These are phyloP conservation scores for Cyprinodon tularosa DNA, from an alignment of 2,113 vertebrate species.

Conservation along the genomic window DNA sequence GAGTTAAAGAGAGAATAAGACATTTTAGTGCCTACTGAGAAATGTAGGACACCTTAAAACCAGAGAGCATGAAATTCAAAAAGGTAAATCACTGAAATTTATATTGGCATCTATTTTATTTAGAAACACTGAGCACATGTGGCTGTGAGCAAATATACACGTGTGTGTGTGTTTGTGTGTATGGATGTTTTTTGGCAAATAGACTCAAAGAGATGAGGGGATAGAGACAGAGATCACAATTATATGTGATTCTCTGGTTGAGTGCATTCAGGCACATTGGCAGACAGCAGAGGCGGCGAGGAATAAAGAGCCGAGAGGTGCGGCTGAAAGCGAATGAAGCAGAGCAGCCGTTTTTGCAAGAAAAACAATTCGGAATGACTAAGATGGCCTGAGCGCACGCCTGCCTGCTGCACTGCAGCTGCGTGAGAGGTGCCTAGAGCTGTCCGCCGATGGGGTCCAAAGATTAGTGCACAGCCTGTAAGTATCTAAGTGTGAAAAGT, in stretches of 20 bases:
- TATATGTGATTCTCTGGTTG: constrained; percentile 39
- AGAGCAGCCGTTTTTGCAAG: constrained; percentile 41
- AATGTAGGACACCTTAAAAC: constrained; percentile 43
- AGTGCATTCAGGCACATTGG: constrained; percentile 28
- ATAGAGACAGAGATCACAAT: constrained; percentile 31
- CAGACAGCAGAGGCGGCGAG: constrained; percentile 29
- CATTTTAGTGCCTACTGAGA: constrained; percentile 33
- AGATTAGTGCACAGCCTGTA: constrained; percentile 60
- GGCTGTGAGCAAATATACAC: constrained; percentile 34
- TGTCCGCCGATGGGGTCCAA: constrained; percentile 38
- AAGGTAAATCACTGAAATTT: constrained; percentile 5
- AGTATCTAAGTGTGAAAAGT: constrained; percentile 18
- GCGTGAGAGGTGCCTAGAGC: constrained; percentile 17
- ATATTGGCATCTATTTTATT: neutral
- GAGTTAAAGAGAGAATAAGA: constrained; percentile 56
- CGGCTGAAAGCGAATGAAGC: constrained; percentile 56
- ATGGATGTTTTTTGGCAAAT: constrained; percentile 3
- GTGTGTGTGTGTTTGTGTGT: constrained; percentile 21
- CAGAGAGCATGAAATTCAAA: constrained; percentile 25
- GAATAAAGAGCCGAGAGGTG: constrained; percentile 46
- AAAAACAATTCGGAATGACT: constrained; percentile 55
- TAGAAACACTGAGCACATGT: constrained; percentile 15
- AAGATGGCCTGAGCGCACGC: constrained; percentile 15
- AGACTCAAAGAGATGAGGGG: constrained; percentile 5
- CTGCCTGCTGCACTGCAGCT: constrained; percentile 29